Base-by-base conservation (phyloP, 2,797 vertebrate species). In the Salarias fasciatus region DNA sequence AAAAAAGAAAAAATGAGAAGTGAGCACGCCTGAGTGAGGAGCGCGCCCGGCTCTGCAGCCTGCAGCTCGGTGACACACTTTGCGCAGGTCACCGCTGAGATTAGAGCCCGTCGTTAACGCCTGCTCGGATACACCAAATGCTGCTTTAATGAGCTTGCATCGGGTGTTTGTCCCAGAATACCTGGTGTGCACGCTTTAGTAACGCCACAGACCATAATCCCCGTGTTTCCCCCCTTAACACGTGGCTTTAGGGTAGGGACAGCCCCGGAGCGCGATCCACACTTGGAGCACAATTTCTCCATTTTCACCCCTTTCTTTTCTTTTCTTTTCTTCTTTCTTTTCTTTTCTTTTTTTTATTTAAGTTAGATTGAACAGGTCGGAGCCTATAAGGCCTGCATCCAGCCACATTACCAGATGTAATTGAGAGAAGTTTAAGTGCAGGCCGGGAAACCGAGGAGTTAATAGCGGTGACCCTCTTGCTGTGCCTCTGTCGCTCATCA, bases 401-500 rank as follows among this genome's bases (percentile, higher is more conserved):
- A 67, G 78, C 73, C 84, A 82, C 80, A 91, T 91, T 86, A 89
- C 81, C 80, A 80, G 61, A 70, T 90, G 89, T 91, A 91, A 92
- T 90, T 90, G 92, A 90, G 90, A 89, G 87, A 91, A 92, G 87
- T 92, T 91, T 88, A 92, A 91, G 89, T 91, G 85, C 81, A 89
- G 82, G 79, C 79, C 88, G 78, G 79, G 87, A 89, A 86, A 88
- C 56, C 65, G 88, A 91, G 88, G 90, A 92, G 90, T 92, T 92
- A 92, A 92, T 91, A 88, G 91, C 88, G 75, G 86, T 93, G 91
- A 92, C 92, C 91, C 91, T 91, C 88, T 90, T 67, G 86, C 88
- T 84, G 88, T 80, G 89, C 86, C 80, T 88, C 91, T 92, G 91
- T 93, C 92, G 86, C 89, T 91, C 91, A 92, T 92, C 91, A 92